These are phyloP conservation scores for Odontamblyopus rebecca DNA, from an alignment of 2,797 vertebrate genomes.

Conservation along the genomic window DNA sequence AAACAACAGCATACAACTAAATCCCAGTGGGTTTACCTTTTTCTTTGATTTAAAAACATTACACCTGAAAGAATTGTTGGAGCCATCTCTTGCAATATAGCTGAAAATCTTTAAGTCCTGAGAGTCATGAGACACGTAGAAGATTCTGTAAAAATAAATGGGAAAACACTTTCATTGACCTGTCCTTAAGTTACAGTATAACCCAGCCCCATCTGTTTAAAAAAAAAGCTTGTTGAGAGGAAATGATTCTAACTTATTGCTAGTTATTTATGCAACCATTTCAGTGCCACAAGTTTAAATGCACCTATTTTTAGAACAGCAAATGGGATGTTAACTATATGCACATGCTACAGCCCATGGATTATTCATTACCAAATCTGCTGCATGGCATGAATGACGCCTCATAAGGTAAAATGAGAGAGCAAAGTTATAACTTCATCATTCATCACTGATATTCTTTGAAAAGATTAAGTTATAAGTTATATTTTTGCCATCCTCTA, in stretches of 20 bases:
- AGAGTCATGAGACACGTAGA: slow-evolving; percentile 87
- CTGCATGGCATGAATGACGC: slow-evolving; percentile 28
- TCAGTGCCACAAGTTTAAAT: slow-evolving; percentile 4
- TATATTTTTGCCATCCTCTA: background rate
- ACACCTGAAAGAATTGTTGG: slow-evolving; percentile 85
- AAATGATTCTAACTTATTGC: background rate
- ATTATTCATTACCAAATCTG: slow-evolving; percentile 52
- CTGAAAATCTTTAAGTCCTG: slow-evolving; percentile 90
- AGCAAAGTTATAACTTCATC: background rate
- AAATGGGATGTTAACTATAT: slow-evolving; percentile 26
- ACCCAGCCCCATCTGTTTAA: background rate
- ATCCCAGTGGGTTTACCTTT: slow-evolving; percentile 71
- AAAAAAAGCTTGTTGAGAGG: background rate
- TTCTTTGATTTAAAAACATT: slow-evolving; percentile 92
- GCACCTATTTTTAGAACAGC: slow-evolving; percentile 1
- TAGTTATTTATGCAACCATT: background rate
- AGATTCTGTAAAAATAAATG: slow-evolving; percentile 78
- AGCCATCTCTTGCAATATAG: slow-evolving; percentile 84
- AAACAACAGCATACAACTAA: background rate
- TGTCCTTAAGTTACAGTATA: too few species aligned
- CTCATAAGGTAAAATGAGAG: slow-evolving; percentile 14
- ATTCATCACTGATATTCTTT: background rate
- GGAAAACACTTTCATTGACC: background rate
- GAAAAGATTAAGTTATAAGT: background rate
- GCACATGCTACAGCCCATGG: slow-evolving; percentile 31